Percentiles rank a stretch among this genome's conserved stretches.
Evolutionary conservation across 2,797 vertebrate species (phyloP).

Genomic region (Cuniculus paca): DNA sequence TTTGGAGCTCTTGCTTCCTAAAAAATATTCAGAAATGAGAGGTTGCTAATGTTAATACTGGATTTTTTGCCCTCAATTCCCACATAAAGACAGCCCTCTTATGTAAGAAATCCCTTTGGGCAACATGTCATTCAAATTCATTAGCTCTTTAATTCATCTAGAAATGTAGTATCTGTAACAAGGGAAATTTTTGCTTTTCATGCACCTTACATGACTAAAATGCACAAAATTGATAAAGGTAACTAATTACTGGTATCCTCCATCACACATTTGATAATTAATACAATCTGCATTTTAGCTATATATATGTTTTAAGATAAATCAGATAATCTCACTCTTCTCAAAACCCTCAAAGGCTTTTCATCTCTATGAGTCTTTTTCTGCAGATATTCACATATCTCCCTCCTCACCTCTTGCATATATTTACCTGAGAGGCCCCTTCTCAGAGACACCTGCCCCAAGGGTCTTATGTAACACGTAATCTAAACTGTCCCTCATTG

Average conservation of each 20-base stretch:
- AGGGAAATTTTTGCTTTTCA: constrained; percentile 11
- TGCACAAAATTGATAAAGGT: neutral
- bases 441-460: neutral
- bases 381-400: neutral
- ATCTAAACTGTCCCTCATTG: neutral
- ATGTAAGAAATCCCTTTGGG: constrained; percentile 34
- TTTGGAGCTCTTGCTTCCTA: constrained; percentile 47
- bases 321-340: neutral
- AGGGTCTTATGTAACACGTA: neutral
- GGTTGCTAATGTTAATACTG: constrained; percentile 33
- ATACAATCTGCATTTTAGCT: neutral
- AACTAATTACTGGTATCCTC: neutral
- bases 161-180: neutral
- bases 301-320: neutral
- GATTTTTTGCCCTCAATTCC: constrained; percentile 48
- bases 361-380: neutral
- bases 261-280: neutral
- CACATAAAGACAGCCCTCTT: neutral
- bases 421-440: neutral
- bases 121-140: neutral
- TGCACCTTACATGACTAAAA: neutral
- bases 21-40: constrained; percentile 56
- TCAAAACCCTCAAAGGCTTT: neutral
- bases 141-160: neutral
- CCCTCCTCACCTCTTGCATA: neutral